A percentile compares a stretch with the other conserved stretches of the same genome.
Evolutionary conservation across 64 coral and sea anemone genomes (phyloP).

Genomic region (Montipora foliosa): DNA sequence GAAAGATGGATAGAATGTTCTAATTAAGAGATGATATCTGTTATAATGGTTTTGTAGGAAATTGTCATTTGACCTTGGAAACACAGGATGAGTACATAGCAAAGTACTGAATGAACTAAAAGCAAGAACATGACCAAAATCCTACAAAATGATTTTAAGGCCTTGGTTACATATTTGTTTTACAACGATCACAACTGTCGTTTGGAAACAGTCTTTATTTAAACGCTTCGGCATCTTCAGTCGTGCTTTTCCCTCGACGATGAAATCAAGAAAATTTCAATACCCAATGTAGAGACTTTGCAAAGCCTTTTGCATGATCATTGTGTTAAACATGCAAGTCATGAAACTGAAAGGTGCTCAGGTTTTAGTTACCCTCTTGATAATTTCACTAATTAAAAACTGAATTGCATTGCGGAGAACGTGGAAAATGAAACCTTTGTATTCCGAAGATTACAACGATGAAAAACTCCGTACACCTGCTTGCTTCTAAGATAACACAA

Average conservation of each 20-base stretch:
- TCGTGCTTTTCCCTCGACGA: background rate
- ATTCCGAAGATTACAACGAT: background rate
- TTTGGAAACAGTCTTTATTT: background rate
- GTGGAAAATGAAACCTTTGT: background rate
- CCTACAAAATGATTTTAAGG: background rate
- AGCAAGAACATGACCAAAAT: too few species aligned
- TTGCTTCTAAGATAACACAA: background rate
- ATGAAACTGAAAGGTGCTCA: background rate
- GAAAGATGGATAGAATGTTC: background rate
- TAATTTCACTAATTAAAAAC: constrained; percentile 1
- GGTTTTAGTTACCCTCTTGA: background rate
- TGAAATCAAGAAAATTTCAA: background rate
- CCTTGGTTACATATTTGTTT: background rate
- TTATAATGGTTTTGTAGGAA: background rate
- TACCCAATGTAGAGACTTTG: background rate
- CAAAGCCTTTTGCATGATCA: too few species aligned
- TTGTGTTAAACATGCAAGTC: background rate
- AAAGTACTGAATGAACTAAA: too few species aligned
- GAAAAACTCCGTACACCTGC: constrained; percentile 19
- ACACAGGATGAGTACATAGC: too few species aligned
- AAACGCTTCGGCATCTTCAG: background rate
- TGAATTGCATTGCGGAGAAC: background rate
- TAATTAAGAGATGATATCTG: background rate
- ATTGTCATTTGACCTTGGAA: too few species aligned
- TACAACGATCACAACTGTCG: background rate